Percentiles rank a stretch among this genome's conserved stretches.
These are phyloP conservation scores for Pristionchus mayeri DNA, from an alignment of 2,888 invertebrate genomes.

Conservation along the genomic window DNA sequence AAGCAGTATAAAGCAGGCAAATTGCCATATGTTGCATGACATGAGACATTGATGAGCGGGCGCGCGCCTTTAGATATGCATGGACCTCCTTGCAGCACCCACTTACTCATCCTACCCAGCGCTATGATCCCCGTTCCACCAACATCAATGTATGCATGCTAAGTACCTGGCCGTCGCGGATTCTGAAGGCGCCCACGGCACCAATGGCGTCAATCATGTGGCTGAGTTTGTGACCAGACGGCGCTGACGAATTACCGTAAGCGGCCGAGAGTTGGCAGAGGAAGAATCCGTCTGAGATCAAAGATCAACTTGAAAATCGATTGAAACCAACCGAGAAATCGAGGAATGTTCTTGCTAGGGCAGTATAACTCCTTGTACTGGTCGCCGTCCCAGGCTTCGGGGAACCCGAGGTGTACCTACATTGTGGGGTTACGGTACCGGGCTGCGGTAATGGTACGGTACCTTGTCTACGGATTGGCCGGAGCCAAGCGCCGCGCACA, in stretches of 20 bases:
- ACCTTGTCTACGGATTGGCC: constrained; percentile 42
- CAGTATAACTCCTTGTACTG: constrained; percentile 74
- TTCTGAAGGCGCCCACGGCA: constrained; percentile 74
- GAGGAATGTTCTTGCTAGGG: constrained; percentile 74
- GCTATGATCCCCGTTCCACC: neutral
- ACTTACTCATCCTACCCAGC: neutral
- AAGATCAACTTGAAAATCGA: neutral
- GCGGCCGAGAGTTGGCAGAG: constrained; percentile 75
- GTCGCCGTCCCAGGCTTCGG: constrained; percentile 76
- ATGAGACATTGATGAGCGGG: constrained; percentile 38
- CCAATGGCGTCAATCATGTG: constrained; percentile 76
- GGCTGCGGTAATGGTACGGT: neutral
- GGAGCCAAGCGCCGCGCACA: neutral
- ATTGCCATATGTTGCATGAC: constrained; percentile 38
- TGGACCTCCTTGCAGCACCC: constrained; percentile 17
- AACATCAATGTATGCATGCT: neutral
- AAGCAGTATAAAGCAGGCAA: neutral
- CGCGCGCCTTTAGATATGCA: neutral
- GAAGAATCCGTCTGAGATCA: constrained; percentile 74
- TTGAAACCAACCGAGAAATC: constrained; percentile 67
- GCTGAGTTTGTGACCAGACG: constrained; percentile 71
- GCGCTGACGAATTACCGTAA: constrained; percentile 72
- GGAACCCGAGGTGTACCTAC: constrained; percentile 69
- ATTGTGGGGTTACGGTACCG: neutral
- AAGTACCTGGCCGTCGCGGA: constrained; percentile 71